Base-by-base conservation (phyloP, 2,888 invertebrate species). In the Therioaphis trifolii region DNA sequence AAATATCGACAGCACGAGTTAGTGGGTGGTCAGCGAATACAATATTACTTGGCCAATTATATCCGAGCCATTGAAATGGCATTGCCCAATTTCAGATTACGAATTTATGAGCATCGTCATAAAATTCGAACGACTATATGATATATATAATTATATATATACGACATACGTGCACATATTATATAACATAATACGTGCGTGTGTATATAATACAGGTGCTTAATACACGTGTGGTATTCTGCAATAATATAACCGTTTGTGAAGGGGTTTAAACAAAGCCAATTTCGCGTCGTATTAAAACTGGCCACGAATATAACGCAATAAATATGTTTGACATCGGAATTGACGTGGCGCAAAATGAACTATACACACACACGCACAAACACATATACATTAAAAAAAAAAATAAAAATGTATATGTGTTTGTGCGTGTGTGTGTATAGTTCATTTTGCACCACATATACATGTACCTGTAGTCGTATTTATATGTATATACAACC, bases 251-350 rank as follows among this genome's bases (percentile, higher is more conserved):
- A 71, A 69, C 46, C 27, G 43, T 35, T 82, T 52, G 82, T 52
- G 82, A 82, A 74, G 69, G 69, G 80, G 80, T 80, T 69, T 29
- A 78, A 78, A 78, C 82, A 63, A 72, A 74, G 74, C 82, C 74
- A 63, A 82, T 82, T 74, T 82, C 68, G 68, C 52, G 24, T 72
- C 35, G 52, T 40, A 82, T 74, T 74, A 82, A 82, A 82, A 82
- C 72, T 63, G 63, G 63, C 72, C 68, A 55, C 68, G 77, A 77
- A 63, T 21, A 24, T 55, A 69, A 35, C 68, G 74, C 63, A 74
- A 82, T 63, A 82, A 72, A 82, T 63, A 63, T 35, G 63, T 72
- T 82, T 82, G 82, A 82, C 71, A 71, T 80, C 78, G 68, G 40
- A 78, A 68, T 69, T 78, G 78, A 78, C 78, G 68, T 27, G 68